A percentile compares a stretch with the other conserved stretches of the same genome.
These are phyloP conservation scores for Bombylius major DNA, from an alignment of 2,888 invertebrate species.

Conservation along the genomic window DNA sequence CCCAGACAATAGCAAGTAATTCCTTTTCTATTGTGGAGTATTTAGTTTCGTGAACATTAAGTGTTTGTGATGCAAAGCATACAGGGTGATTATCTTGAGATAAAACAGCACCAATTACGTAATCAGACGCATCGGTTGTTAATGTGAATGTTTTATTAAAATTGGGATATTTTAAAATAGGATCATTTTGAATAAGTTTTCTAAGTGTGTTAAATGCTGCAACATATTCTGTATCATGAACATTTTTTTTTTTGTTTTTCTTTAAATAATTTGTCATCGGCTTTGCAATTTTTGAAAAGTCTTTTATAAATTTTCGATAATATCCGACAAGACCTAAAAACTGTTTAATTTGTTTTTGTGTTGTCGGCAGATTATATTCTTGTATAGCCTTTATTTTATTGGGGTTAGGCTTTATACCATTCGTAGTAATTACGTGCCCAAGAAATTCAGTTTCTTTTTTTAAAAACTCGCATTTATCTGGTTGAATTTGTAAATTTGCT, in stretches of 20 bases:
- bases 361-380: too few species aligned
- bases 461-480: too few species aligned
- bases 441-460: constrained; percentile 3
- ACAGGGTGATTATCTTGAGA: constrained; percentile 7
- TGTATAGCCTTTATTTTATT: too few species aligned
- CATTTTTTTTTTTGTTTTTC: constrained; percentile 8
- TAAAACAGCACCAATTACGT: constrained; percentile 8
- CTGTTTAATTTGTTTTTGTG: too few species aligned
- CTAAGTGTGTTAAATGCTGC: constrained; percentile 13
- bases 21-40: too few species aligned
- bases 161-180: constrained; percentile 8
- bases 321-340: constrained; percentile 18
- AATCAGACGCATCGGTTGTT: constrained; percentile 10
- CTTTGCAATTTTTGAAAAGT: constrained; percentile 1
- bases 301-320: constrained; percentile 12
- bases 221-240: constrained; percentile 4
- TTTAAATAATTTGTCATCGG: constrained; percentile 5
- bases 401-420: too few species aligned
- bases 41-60: too few species aligned
- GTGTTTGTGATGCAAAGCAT: constrained; percentile 5
- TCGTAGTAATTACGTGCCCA: too few species aligned
- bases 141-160: constrained; percentile 8
- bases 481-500: constrained; percentile 1
- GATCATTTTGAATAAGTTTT: constrained; percentile 4
- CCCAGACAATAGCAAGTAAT: too few species aligned